Evolutionary conservation across 30 jellyfish, hydroid and myxozoan species (phyloP).

Genomic region (Cassiopea andromeda): DNA sequence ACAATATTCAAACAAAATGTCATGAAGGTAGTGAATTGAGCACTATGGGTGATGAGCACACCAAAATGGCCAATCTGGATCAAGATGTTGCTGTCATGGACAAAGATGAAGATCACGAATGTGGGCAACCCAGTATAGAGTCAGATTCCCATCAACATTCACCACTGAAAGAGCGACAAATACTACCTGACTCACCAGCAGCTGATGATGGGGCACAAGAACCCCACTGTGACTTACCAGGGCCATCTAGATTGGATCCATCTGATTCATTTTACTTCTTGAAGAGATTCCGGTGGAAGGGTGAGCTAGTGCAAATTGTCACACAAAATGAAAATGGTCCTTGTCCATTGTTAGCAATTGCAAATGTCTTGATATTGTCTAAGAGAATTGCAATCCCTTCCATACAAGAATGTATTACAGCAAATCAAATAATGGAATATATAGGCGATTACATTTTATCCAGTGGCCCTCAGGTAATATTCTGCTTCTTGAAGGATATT

Average conservation of each 20-base stretch:
- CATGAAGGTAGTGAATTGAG: too few relatives aligned
- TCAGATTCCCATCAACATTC: background rate
- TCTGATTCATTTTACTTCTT: conserved; percentile 71
- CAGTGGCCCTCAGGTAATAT: conserved; percentile 78
- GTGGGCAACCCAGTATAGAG: too few relatives aligned
- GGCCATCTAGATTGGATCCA: conserved; percentile 5
- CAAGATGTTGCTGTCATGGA: background rate
- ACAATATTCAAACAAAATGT: too few relatives aligned
- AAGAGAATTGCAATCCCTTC: conserved; percentile 73
- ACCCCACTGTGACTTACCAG: background rate
- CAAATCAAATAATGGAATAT: conserved; percentile 89
- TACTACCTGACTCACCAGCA: background rate
- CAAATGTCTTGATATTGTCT: conserved; percentile 81
- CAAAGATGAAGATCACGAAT: background rate
- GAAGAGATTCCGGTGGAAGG: conserved; percentile 85
- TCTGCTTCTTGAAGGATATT: too few relatives aligned
- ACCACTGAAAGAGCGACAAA: background rate
- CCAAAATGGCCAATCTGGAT: too few relatives aligned
- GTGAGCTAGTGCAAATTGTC: conserved; percentile 83
- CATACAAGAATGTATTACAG: conserved; percentile 87
- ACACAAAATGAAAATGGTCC: conserved; percentile 99
- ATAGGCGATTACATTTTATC: conserved; percentile 92
- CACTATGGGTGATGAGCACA: too few relatives aligned
- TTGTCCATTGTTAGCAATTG: conserved; percentile 94
- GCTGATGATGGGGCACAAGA: background rate